Evolutionary conservation across 2,888 invertebrate species (phyloP), one percentile per base, ranked within the genome.

Genomic region (Gymnoscelis rufifasciata): DNA sequence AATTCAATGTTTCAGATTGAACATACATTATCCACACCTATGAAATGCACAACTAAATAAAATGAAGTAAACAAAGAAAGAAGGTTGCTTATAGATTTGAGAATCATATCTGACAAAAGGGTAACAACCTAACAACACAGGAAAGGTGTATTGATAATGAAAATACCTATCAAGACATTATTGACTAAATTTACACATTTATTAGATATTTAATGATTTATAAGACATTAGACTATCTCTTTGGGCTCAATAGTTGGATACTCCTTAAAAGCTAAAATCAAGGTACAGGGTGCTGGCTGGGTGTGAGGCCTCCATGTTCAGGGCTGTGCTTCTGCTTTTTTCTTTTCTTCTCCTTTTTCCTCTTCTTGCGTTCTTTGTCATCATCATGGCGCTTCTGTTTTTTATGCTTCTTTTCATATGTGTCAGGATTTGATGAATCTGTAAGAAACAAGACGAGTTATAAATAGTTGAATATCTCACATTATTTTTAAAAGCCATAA

Each of bases 281-380:
- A 11, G 83, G 69, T 55, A 73, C 58, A 1, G 84, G 78, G 51
- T 89, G 89, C 54, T 89, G 89, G 68, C 71, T 87, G 3, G 88
- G 89, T 1, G 88, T 88, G 51, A 89, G 88, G 24, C 92, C 93
- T 6, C 93, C 93, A 67, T 95, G 95, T 71, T 96, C 96, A 0
- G 96, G 96, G 72, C 96, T 96, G 78, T 96, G 96, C 68, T 96
- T 95, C 68, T 96, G 96, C 78, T 97, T 97, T 91, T 97, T 97
- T 62, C 97, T 90, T 67, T 97, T 97, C 82, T 97, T 97, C 71
- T 97, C 97, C 86, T 97, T 97, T 92, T 97, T 97, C 67, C 97
- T 89, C 77, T 97, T 97, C 83, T 96, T 97, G 26, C 96, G 90
- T 68, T 97, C 97, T 68, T 97, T 97, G 64, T 97, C 97, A 59